Percentiles rank a stretch among this genome's conserved stretches.
Conservation (phyloP, 2,797 vertebrate species). For the Phataginus tricuspis region DNA sequence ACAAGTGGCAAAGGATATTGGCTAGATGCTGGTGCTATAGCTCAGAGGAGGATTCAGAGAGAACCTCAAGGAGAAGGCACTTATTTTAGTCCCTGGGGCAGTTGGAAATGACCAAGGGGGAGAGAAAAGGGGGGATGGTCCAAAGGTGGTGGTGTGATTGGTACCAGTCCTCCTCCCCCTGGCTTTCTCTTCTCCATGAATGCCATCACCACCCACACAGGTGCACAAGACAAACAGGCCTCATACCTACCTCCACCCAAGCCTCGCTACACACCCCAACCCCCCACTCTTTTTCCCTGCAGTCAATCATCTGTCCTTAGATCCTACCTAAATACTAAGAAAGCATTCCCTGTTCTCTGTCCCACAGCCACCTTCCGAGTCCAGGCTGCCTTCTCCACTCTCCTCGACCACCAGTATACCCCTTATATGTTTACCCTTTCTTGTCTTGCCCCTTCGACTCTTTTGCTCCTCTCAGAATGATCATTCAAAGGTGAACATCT, state of each 20-base stretch:
- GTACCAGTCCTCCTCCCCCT: background rate
- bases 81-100: background rate
- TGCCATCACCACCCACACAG: background rate
- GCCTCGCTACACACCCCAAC: background rate
- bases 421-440: background rate
- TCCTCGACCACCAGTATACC: background rate
- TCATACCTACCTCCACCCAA: too few species aligned
- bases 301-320: background rate
- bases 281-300: background rate
- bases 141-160: background rate
- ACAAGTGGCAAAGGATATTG: background rate
- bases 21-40: background rate
- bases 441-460: background rate
- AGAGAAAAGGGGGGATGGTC: background rate
- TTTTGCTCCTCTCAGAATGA: background rate
- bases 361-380: background rate
- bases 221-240: background rate
- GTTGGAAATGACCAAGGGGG: background rate
- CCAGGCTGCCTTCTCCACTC: background rate
- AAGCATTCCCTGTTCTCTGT: background rate
- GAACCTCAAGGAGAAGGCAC: background rate
- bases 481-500: background rate
- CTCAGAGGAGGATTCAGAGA: background rate
- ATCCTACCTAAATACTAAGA: background rate
- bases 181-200: background rate